Conservation (phyloP, 2,113 vertebrate species). For the Protomyctophum bolini region DNA sequence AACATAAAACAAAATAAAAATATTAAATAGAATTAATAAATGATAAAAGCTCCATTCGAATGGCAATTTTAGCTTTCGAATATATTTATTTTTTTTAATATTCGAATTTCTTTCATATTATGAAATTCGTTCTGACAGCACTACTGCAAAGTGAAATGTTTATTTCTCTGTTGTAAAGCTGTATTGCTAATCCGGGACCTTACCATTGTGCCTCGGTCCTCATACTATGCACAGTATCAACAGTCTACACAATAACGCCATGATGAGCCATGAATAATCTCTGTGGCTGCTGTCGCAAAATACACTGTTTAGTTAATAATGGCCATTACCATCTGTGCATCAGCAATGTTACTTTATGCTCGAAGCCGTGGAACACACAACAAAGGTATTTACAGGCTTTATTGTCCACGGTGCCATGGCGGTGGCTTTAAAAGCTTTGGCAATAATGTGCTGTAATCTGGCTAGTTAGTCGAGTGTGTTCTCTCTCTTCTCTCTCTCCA, state of each 20-base stretch:
- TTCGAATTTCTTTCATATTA: no score
- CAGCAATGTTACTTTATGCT: conserved; percentile 33
- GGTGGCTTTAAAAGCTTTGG: conserved; percentile 54
- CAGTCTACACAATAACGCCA: conserved; percentile 1
- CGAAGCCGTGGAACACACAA: conserved; percentile 35
- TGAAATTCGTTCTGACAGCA: no score
- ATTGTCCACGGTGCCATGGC: conserved; percentile 29
- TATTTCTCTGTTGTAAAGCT: neutral
- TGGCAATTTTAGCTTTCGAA: no score
- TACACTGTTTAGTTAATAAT: conserved; percentile 13
- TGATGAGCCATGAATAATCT: conserved; percentile 6
- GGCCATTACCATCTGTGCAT: conserved; percentile 13
- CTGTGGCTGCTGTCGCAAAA: conserved; percentile 5
- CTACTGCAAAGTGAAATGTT: no score
- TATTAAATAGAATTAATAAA: no score
- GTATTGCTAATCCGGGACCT: neutral
- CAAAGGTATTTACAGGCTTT: conserved; percentile 29
- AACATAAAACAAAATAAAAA: no score
- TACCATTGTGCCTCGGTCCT: neutral
- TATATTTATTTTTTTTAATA: no score
- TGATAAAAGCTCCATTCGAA: no score
- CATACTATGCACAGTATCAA: neutral
- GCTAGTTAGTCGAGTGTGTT: conserved; percentile 57
- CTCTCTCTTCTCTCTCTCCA: conserved; percentile 31
- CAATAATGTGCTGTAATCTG: conserved; percentile 65